phyloP scores from a whole-genome alignment of 2,113 vertebrate genomes.

The Phalacrocorax aristotelis region DNA sequence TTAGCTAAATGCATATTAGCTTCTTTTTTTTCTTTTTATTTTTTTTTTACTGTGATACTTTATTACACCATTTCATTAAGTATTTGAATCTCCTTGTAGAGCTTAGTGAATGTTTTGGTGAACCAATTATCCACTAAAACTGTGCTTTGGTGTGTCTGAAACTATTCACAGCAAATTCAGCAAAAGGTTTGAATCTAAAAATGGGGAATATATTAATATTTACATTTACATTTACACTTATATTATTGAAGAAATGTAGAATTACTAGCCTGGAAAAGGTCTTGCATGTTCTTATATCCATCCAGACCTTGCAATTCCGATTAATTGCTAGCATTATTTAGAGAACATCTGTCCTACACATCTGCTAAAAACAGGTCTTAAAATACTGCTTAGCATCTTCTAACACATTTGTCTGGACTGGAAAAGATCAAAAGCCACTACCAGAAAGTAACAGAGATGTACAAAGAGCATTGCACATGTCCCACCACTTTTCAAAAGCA shows the following conservation, averaged over 20 bases:
- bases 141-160: not conserved
- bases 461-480: not conserved
- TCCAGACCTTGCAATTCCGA: not conserved
- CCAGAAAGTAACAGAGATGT: not conserved
- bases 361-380: not conserved
- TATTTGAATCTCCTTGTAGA: not conserved
- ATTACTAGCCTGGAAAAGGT: not conserved
- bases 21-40: not conserved
- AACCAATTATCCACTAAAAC: not conserved
- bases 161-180: not conserved
- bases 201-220: not conserved
- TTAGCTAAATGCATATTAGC: conserved; percentile 28
- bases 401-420: not conserved
- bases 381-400: not conserved
- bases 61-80: not conserved
- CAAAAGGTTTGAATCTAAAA: not conserved
- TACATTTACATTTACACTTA: not conserved
- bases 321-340: not conserved
- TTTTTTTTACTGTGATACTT: not conserved
- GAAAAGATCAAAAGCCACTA: not conserved
- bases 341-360: not conserved
- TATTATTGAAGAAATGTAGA: not conserved
- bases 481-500: not conserved
- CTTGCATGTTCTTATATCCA: not conserved
- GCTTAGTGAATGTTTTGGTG: not conserved